A percentile compares a stretch with the other conserved stretches of the same genome.
Conservation (phyloP, 2,888 invertebrate genomes). For the Villa cingulata region DNA sequence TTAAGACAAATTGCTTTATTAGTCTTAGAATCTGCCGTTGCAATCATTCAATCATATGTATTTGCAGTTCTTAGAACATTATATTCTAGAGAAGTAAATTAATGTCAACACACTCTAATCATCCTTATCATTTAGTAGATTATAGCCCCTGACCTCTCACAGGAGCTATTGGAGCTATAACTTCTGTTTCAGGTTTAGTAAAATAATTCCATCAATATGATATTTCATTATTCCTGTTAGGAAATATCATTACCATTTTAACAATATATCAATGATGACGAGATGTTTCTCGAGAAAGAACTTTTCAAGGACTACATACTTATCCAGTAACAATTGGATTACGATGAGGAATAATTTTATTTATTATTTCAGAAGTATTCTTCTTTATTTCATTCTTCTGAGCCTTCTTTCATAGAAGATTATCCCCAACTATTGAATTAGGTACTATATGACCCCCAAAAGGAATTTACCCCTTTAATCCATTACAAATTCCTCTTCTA, state of each 20-base stretch:
- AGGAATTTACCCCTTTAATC: constrained; percentile 49
- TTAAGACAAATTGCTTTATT: constrained; percentile 36
- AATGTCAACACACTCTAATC: constrained; percentile 43
- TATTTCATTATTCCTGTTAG: constrained; percentile 40
- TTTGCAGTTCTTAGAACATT: constrained; percentile 45
- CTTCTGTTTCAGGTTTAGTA: constrained; percentile 42
- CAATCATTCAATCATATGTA: constrained; percentile 47
- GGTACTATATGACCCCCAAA: constrained; percentile 50
- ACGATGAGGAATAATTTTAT: constrained; percentile 57
- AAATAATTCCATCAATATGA: constrained; percentile 49
- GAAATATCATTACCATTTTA: constrained; percentile 33
- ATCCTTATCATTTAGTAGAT: constrained; percentile 52
- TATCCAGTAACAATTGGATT: constrained; percentile 43
- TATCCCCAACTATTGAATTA: constrained; percentile 43
- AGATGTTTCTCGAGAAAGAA: constrained; percentile 52
- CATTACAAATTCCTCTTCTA: constrained; percentile 54
- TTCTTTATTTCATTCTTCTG: constrained; percentile 49
- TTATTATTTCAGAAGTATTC: constrained; percentile 56
- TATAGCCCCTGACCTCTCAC: constrained; percentile 51
- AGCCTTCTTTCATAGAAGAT: constrained; percentile 31
- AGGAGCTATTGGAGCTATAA: constrained; percentile 45
- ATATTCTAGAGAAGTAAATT: constrained; percentile 52
- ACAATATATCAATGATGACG: constrained; percentile 56
- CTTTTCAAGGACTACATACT: constrained; percentile 51
- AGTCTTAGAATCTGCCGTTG: constrained; percentile 40